Evolutionary conservation across 2,888 invertebrate genomes (phyloP).

Genomic region (Sialis fuliginosa): DNA sequence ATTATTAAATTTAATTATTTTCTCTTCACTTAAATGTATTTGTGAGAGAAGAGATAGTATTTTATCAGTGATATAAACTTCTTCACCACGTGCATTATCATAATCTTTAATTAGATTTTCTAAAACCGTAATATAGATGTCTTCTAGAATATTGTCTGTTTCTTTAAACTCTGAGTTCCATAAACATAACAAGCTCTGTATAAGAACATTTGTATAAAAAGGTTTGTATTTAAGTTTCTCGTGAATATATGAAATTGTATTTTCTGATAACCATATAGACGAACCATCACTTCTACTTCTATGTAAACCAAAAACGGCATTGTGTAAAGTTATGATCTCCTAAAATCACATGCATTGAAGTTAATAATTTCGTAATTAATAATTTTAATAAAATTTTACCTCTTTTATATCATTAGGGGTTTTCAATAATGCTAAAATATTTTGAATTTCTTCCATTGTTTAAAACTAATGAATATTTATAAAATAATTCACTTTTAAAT

Average conservation of each 20-base stretch:
- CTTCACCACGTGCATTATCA: background rate
- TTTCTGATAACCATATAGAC: background rate
- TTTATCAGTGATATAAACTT: background rate
- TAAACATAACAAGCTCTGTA: constrained; percentile 1
- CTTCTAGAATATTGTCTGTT: constrained; percentile 2
- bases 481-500: too few species aligned
- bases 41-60: constrained; percentile 3
- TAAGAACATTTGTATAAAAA: background rate
- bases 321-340: too few species aligned
- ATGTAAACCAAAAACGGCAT: too few species aligned
- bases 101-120: background rate
- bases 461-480: too few species aligned
- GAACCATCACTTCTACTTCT: background rate
- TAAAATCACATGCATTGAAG: too few species aligned
- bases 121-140: background rate
- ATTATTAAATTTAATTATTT: constrained; percentile 5
- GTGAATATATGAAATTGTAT: background rate
- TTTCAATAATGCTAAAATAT: too few species aligned
- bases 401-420: too few species aligned
- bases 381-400: too few species aligned
- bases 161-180: constrained; percentile 3
- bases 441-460: too few species aligned
- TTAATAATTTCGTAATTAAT: too few species aligned
- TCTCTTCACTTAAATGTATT: background rate
- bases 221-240: background rate